Conservation (phyloP, 2,113 vertebrate species). For the Agapornis roseicollis region DNA sequence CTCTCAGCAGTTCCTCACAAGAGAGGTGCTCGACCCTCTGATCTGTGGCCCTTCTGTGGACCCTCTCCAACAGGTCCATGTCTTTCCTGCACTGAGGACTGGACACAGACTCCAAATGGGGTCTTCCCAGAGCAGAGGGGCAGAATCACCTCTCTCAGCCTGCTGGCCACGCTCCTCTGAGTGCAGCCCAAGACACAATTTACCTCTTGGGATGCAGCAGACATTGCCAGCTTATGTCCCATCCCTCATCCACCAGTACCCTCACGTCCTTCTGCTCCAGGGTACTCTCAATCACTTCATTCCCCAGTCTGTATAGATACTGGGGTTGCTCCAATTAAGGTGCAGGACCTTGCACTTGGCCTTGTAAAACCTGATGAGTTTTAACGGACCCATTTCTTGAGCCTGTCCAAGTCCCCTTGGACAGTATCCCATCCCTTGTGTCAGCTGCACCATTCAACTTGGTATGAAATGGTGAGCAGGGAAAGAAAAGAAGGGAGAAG, state of each 20-base stretch:
- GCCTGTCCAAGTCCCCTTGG: background rate
- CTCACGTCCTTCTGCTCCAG: background rate
- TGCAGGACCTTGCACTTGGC: background rate
- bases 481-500: background rate
- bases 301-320: background rate
- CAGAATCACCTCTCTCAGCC: background rate
- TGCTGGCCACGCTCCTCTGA: background rate
- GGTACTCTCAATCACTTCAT: background rate
- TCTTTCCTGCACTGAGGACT: background rate
- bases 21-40: background rate
- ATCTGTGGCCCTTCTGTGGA: background rate
- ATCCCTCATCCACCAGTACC: background rate
- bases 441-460: background rate
- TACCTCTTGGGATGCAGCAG: background rate
- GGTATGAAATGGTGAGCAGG: background rate
- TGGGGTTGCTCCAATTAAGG: background rate
- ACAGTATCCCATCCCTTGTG: background rate
- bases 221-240: background rate
- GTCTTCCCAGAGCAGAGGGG: background rate
- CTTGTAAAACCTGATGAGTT: background rate
- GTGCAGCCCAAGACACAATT: background rate
- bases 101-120: background rate
- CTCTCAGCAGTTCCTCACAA: background rate
- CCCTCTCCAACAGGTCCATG: background rate
- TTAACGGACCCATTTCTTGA: background rate